Conservation (phyloP, 2,113 vertebrate species). For the Peromyscus maniculatus region DNA sequence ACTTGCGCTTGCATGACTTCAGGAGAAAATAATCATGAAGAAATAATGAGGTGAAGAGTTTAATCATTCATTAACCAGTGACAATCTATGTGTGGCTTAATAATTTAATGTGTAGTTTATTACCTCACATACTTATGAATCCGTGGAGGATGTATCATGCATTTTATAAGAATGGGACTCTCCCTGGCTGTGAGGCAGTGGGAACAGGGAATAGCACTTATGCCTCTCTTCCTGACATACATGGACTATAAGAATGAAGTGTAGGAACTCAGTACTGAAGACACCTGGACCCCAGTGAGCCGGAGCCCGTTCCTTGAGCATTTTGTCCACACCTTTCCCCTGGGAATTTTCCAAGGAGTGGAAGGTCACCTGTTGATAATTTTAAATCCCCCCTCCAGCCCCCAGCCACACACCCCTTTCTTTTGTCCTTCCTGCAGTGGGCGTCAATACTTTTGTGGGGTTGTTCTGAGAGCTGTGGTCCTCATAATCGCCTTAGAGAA, state of each 20-base stretch:
- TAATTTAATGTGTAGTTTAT: background rate
- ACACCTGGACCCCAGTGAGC: background rate
- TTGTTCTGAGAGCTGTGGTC: slow-evolving; percentile 72
- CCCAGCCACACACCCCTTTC: slow-evolving; percentile 1
- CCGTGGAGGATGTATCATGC: background rate
- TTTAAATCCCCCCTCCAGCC: slow-evolving; percentile 63
- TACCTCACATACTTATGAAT: background rate
- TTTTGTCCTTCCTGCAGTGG: slow-evolving; percentile 52
- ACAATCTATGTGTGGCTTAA: background rate
- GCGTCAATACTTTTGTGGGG: slow-evolving; percentile 74
- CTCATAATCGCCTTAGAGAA: slow-evolving; percentile 88
- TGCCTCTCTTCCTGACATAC: background rate
- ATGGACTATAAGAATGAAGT: background rate
- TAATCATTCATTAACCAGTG: slow-evolving; percentile 25
- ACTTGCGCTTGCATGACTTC: slow-evolving; percentile 9
- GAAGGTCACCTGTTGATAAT: slow-evolving; percentile 60
- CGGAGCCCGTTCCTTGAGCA: background rate
- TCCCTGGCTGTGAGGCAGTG: background rate
- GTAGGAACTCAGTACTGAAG: background rate
- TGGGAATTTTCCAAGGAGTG: background rate
- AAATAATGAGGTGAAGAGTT: slow-evolving; percentile 41
- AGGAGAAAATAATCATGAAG: slow-evolving; percentile 29
- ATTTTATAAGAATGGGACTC: slow-evolving; percentile 20
- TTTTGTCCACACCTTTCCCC: background rate
- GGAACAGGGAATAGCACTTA: background rate